These are phyloP conservation scores for Phodopus roborovskii DNA, from an alignment of 2,113 vertebrate genomes.

Conservation along the genomic window DNA sequence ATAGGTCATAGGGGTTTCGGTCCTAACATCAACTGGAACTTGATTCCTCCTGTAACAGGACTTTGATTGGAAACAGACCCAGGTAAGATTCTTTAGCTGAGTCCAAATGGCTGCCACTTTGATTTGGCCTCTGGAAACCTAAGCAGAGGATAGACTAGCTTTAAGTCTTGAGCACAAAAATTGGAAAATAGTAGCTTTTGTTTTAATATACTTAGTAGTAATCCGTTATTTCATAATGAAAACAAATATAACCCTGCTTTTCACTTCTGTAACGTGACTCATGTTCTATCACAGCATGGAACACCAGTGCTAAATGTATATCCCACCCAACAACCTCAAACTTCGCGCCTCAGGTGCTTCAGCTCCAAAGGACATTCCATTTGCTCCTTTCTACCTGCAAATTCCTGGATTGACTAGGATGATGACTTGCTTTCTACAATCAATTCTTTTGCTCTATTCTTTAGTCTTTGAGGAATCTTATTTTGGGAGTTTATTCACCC, in stretches of 20 bases:
- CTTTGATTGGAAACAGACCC: not conserved
- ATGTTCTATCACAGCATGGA: not conserved
- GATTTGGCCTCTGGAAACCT: not conserved
- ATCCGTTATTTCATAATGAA: not conserved
- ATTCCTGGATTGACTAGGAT: not conserved
- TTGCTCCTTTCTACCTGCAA: not conserved
- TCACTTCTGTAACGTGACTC: not conserved
- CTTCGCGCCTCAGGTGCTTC: not conserved
- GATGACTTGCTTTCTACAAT: not conserved
- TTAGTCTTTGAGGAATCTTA: not conserved
- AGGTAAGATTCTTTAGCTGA: not conserved
- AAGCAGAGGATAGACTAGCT: not conserved
- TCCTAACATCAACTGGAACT: not conserved
- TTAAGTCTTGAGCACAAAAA: not conserved
- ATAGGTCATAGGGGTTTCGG: not conserved
- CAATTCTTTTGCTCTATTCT: not conserved
- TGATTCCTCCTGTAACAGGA: not conserved
- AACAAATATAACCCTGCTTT: not conserved
- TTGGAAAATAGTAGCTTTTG: not conserved
- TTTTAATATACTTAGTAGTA: too few species aligned
- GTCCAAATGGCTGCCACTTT: not conserved
- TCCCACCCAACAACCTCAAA: not conserved
- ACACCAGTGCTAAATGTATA: not conserved
- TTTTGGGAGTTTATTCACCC: not conserved
- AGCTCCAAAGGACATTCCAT: not conserved